A percentile compares a stretch with the other conserved stretches of the same genome.
phyloP scores from a whole-genome alignment of 2,113 vertebrate species.

The Narcine bancroftii region DNA sequence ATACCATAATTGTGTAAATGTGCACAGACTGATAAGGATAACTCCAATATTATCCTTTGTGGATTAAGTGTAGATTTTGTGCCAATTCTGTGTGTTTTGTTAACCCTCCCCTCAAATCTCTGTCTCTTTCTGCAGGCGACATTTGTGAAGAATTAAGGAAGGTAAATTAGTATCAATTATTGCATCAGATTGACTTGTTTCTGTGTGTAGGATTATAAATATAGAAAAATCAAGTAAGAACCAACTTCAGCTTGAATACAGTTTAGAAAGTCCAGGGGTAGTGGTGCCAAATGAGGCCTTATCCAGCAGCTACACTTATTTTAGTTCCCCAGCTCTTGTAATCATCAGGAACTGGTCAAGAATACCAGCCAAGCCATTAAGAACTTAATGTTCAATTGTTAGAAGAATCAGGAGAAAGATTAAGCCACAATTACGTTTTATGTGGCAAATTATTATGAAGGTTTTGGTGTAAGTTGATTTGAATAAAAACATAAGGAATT shows the following conservation, averaged over 20 bases:
- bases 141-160: not conserved
- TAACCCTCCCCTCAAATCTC: not conserved
- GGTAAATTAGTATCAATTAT: not conserved
- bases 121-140: not conserved
- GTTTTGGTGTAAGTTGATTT: not conserved
- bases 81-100: not conserved
- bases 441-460: not conserved
- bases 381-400: not conserved
- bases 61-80: not conserved
- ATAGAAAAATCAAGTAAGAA: not conserved
- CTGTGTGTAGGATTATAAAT: not conserved
- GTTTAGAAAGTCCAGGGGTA: too few relatives aligned
- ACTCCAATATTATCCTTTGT: not conserved
- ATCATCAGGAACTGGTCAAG: not conserved
- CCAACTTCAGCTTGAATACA: not conserved
- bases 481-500: too few relatives aligned
- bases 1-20: constrained; percentile 6
- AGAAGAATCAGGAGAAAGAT: not conserved
- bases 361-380: too few relatives aligned
- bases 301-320: not conserved
- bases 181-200: not conserved
- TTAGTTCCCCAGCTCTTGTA: not conserved
- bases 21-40: constrained; percentile 5
- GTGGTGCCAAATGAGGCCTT: not conserved
- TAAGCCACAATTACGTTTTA: not conserved